Evolutionary conservation across 2,888 invertebrate genomes (phyloP), one percentile per base, ranked within the genome.

Genomic region (Drosophila trichaetosa): DNA sequence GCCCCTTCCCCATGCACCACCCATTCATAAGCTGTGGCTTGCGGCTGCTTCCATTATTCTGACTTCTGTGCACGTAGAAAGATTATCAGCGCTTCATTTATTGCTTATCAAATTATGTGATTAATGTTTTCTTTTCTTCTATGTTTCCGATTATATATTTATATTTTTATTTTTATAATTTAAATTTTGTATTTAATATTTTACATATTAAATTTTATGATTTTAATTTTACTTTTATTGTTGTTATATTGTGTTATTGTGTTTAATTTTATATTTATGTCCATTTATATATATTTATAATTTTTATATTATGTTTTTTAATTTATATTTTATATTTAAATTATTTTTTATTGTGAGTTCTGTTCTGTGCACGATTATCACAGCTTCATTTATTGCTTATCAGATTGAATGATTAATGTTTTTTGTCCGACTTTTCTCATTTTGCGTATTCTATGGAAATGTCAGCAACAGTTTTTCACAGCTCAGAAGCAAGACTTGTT

Each of bases 371-470:
- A 81, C 76, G 75, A 83, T 87, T 87, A 85, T 89, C 75, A 72
- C 64, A 76, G 83, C 76, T 89, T 83, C 82, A 74, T 79, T 87
- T 79, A 79, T 81, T 83, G 88, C 86, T 87, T 90, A 90, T 90
- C 87, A 90, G 88, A 87, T 90, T 88, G 90, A 87, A 87, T 90
- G 87, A 86, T 90, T 87, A 86, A 88, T 87, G 86, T 76, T 64
- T 21, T 82, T 69, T 27, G 52, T 29, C 33, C 21, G 7, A 10
- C 54, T 51, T 52, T 53, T 34, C 36, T 59, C 57, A 57, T 54
- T 71, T 73, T 61, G 40, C 49, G 67, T 65, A 29, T 68, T 56
- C 66, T 49, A 53, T 49, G 56, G 68, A 85, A 82, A 72, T 85
- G 87, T 90, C 87, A 87, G 76, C 86, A 82, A 83, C 86, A 85